Evolutionary conservation across 92 coral and sea anemone genomes (phyloP), one percentile per base, ranked within the genome.

Genomic region (Heliopora coerulea): DNA sequence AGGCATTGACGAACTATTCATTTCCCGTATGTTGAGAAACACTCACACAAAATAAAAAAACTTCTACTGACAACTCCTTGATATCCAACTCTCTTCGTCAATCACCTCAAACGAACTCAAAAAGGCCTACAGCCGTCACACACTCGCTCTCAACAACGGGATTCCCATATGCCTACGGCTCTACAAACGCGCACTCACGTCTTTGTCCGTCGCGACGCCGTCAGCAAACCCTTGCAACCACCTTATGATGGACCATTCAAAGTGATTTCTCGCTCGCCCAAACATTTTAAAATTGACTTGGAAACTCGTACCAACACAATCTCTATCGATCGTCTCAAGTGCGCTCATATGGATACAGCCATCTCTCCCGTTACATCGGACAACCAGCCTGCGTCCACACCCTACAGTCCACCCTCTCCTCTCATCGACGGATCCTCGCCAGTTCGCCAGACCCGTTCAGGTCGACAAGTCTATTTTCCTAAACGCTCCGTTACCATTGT

Each of bases 161-260:
- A 17, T 4, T 3, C 17, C 18, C 65, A 59, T 25, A 18, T 59
- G 9, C 65, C 65, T 8, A 21, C 9, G 23, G 65, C 9, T 23
- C 60, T 1, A 1, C 37, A n/a, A 10, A 70, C 65, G 9, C 41
- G 58, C 57, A 49, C 78, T 20, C 78, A 70, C 28, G 62, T 70
- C 1, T 70, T 28, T 40, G 20, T 70, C 18, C 78, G 78, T 17
- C 62, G 57, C 14, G 62, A 70, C 46, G 63, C 62, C 18, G 62
- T 70, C 1, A 65, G 78, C 14, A 59, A 62, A 32, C 56, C 68
- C 3, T 17, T 74, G 19, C 66, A 56, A 20, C 67, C 79, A 44
- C 79, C 68, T 18, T 75, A 59, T 29, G 70, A 75, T 0, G 79
- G 79, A 15, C 72, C 72, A 29, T 41, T 41, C 25, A 65, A 65